A percentile compares a stretch with the other conserved stretches of the same genome.
Conservation (phyloP, 2,797 vertebrate genomes). For the Podargus strigoides region DNA sequence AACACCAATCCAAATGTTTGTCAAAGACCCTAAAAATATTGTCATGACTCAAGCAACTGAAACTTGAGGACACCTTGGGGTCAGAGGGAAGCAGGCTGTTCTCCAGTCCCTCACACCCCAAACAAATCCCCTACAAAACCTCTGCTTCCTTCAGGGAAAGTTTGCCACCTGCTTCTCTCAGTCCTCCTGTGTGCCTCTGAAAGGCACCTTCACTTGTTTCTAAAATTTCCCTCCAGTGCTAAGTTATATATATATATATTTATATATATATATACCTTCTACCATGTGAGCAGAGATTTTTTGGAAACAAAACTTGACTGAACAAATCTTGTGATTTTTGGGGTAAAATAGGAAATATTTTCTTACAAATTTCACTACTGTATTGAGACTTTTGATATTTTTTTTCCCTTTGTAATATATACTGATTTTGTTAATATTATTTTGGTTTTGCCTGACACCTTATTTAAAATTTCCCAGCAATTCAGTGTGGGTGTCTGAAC, state of each 20-base stretch:
- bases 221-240: not conserved
- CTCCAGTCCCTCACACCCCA: not conserved
- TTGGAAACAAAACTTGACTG: not conserved
- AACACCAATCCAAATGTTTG: not conserved
- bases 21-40: not conserved
- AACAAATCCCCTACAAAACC: not conserved
- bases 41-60: not conserved
- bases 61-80: not conserved
- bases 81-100: not conserved
- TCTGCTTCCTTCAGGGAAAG: not conserved
- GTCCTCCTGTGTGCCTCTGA: not conserved
- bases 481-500: not conserved
- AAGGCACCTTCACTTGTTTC: not conserved
- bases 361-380: not conserved
- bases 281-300: not conserved
- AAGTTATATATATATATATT: not conserved
- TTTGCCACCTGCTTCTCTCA: not conserved
- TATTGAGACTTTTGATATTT: not conserved
- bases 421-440: not conserved
- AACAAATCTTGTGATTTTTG: not conserved
- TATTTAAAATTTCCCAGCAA: not conserved
- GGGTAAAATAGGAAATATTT: not conserved
- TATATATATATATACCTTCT: not conserved
- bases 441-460: rapidly evolving
- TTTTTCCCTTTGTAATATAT: not conserved